phyloP scores from a whole-genome alignment of 1,140 invertebrate genomes.

The Hermetia illucens region DNA sequence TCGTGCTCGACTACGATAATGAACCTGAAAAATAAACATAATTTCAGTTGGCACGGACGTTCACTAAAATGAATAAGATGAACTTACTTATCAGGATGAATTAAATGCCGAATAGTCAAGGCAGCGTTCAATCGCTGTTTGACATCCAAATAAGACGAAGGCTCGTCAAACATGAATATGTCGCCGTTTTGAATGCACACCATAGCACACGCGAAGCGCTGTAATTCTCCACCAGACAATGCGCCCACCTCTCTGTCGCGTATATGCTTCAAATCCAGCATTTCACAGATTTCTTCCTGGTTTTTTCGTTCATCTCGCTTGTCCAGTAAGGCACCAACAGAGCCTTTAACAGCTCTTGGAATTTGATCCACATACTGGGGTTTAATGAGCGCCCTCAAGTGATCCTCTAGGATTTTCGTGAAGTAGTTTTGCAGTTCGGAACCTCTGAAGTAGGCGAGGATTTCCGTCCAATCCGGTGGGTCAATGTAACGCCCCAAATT shows the following conservation, averaged over 20 bases:
- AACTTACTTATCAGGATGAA: conserved; percentile 71
- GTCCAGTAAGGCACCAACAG: conserved; percentile 73
- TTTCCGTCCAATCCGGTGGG: conserved; percentile 95
- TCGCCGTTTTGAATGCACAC: conserved; percentile 94
- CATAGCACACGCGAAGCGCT: conserved; percentile 93
- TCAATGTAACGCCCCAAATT: conserved; percentile 83
- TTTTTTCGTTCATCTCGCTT: conserved; percentile 83
- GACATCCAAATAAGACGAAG: conserved; percentile 92
- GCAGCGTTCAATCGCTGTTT: conserved; percentile 97
- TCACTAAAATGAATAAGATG: conserved; percentile 9
- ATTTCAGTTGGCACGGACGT: no score
- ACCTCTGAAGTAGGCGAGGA: conserved; percentile 88
- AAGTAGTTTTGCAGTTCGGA: conserved; percentile 98
- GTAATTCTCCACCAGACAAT: conserved; percentile 90
- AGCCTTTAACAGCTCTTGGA: conserved; percentile 88
- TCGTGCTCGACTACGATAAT: conserved; percentile 98
- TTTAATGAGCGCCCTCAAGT: conserved; percentile 93
- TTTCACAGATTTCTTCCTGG: conserved; percentile 61
- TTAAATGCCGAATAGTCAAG: conserved; percentile 78
- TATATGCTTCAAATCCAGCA: conserved; percentile 78
- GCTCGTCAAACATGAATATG: conserved; percentile 99
- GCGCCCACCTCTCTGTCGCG: conserved; percentile 71
- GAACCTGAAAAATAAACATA: conserved; percentile 57
- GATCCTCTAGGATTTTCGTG: conserved; percentile 94
- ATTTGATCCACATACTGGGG: conserved; percentile 99